Conservation (phyloP, 2,797 vertebrate genomes). For the Pelodytes ibericus region DNA sequence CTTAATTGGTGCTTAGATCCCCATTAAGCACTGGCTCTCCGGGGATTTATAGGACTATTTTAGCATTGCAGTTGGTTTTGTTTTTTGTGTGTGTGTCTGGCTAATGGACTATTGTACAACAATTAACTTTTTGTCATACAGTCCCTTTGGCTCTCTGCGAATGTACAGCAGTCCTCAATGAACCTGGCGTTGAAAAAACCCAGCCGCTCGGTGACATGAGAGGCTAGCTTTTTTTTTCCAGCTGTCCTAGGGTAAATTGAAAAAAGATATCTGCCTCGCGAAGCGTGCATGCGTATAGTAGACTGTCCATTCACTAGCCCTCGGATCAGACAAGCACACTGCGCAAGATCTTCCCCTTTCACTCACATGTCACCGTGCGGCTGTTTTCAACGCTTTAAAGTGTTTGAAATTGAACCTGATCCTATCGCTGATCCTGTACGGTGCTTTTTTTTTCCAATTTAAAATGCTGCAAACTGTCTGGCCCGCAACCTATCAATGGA, state of each 20-base stretch:
- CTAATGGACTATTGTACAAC: slow-evolving; percentile 70
- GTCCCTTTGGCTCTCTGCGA: slow-evolving; percentile 61
- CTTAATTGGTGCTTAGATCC: slow-evolving; percentile 88
- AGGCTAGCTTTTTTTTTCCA: slow-evolving; percentile 60
- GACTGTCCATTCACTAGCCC: slow-evolving; percentile 52
- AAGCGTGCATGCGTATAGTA: slow-evolving; percentile 26
- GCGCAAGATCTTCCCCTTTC: slow-evolving; percentile 39
- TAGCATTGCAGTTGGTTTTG: slow-evolving; percentile 58
- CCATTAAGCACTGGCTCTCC: slow-evolving; percentile 79
- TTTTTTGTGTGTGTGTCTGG: too few relatives aligned
- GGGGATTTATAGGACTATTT: slow-evolving; percentile 70
- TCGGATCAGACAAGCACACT: slow-evolving; percentile 55
- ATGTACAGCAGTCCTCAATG: slow-evolving; percentile 69
- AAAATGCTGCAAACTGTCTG: slow-evolving; percentile 45
- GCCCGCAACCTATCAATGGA: slow-evolving; percentile 29
- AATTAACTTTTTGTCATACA: slow-evolving; percentile 58
- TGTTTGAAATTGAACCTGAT: slow-evolving; percentile 55
- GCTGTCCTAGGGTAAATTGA: slow-evolving; percentile 58
- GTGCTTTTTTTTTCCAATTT: slow-evolving; percentile 49
- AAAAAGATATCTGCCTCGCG: slow-evolving; percentile 45
- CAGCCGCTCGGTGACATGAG: slow-evolving; percentile 52
- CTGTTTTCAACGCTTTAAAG: slow-evolving; percentile 50
- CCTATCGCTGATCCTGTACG: slow-evolving; percentile 42
- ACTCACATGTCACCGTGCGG: slow-evolving; percentile 41
- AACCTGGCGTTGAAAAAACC: slow-evolving; percentile 65